Evolutionary conservation across 2,113 vertebrate species (phyloP).

Genomic region (Microtus ochrogaster): DNA sequence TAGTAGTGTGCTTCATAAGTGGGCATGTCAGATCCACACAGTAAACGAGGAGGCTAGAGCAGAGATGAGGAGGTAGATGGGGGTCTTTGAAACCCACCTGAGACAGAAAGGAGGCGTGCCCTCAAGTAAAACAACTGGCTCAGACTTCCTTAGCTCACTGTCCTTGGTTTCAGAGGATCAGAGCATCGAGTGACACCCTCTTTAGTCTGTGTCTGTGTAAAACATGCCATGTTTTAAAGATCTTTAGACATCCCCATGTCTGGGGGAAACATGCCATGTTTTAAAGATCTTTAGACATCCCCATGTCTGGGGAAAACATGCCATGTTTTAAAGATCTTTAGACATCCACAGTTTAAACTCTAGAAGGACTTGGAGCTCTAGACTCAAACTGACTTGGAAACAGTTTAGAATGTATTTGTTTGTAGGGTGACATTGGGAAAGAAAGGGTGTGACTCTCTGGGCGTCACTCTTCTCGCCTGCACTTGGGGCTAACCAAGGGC

Average conservation of each 20-base stretch:
- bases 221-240: not conserved
- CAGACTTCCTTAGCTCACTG: too few relatives aligned
- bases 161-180: not conserved
- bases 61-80: not conserved
- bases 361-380: not conserved
- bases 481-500: not conserved
- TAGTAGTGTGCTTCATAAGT: not conserved
- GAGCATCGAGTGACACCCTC: not conserved
- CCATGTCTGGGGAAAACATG: too few relatives aligned
- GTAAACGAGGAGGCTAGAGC: not conserved
- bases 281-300: not conserved
- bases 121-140: not conserved
- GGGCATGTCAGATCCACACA: not conserved
- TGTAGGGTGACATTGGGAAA: not conserved
- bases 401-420: not conserved
- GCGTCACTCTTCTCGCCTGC: not conserved
- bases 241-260: not conserved
- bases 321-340: not conserved
- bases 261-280: not conserved
- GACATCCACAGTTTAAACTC: too few relatives aligned
- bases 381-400: not conserved
- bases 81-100: not conserved
- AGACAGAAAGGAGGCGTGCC: not conserved
- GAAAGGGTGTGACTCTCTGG: too few relatives aligned
- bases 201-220: not conserved